Base-by-base conservation (phyloP, 2,888 invertebrate species). In the Idaea straminata region DNA sequence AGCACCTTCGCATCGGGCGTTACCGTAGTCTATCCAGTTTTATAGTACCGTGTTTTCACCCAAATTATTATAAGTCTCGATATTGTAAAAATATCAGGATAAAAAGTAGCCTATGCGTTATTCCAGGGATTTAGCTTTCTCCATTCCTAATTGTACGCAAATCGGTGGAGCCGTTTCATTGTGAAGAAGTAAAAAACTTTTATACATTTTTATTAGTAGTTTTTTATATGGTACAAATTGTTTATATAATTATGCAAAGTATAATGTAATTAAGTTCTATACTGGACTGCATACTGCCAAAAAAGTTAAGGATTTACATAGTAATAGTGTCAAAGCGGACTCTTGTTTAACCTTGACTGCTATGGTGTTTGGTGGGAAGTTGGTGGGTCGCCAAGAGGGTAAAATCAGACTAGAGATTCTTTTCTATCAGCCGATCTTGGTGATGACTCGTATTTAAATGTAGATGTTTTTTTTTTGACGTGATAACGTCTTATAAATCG, bases 281-380 rank as follows among this genome's bases (percentile, higher is more conserved):
- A 47, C 5, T 13, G 47, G 47, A 47, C 47, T 47, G 47, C 47
- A 47, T 47, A 47, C 10, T 47, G 47, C 47, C 13, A 47, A 13
- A 47, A 47, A 47, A n/a, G 58, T 15, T 7, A 58, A 16, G 57
- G 63, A 63, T 67, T 69, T 62, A 64, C 65, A 67, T 67, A 65
- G 57, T 63, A 65, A 69, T 61, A 61, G 62, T 62, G 65, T 69
- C 61, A 65, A 67, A 66, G 63, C 67, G 66, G 66, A 67, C 77
- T 78, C 78, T 78, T 77, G 62, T 71, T 62, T 66, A 67, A 73
- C 79, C 81, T 81, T 82, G 81, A 76, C 73, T 70, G 69, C 64
- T 64, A 57, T 66, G 72, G 73, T 71, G 71, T 74, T 79, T 83
- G 82, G 77, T 79, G 66, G 65, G 63, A 36, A 64, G 80, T 79